These are phyloP conservation scores for Xenopus tropicalis DNA, from an alignment of 2,113 vertebrate species.

Conservation along the genomic window DNA sequence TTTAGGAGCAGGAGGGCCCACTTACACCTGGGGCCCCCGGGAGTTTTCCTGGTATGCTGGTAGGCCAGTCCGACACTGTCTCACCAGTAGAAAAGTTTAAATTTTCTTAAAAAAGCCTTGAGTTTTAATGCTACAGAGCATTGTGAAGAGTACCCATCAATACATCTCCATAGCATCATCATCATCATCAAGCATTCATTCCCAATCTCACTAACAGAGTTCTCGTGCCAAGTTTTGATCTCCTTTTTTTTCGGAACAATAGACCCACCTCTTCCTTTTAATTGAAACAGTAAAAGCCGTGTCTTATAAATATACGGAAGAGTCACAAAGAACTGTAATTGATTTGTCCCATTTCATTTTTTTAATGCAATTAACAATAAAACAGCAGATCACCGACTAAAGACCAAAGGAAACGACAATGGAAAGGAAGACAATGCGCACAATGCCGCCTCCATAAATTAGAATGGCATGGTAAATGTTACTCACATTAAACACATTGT, in stretches of 20 bases:
- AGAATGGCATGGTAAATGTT: constrained; percentile 46
- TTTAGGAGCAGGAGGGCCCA: no score
- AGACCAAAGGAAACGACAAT: constrained; percentile 50
- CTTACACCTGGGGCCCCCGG: no score
- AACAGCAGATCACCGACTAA: constrained; percentile 47
- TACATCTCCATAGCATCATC: no score
- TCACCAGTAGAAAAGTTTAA: no score
- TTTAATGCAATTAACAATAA: constrained; percentile 56
- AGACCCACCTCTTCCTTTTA: constrained; percentile 63
- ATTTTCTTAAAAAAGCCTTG: no score
- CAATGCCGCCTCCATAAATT: constrained; percentile 48
- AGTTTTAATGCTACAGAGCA: no score
- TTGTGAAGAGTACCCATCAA: no score
- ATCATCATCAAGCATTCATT: background rate
- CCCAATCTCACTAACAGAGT: background rate
- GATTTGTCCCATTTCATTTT: constrained; percentile 57
- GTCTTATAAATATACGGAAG: constrained; percentile 49
- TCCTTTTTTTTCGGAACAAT: constrained; percentile 59
- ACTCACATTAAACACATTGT: constrained; percentile 45
- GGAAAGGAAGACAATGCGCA: constrained; percentile 52
- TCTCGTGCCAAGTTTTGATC: constrained; percentile 52
- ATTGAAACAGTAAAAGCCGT: constrained; percentile 70
- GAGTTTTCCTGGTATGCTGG: no score
- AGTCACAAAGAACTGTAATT: constrained; percentile 56
- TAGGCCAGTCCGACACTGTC: no score